Base-by-base conservation (phyloP, 2,797 vertebrate species). In the Brachyalestes nurse region DNA sequence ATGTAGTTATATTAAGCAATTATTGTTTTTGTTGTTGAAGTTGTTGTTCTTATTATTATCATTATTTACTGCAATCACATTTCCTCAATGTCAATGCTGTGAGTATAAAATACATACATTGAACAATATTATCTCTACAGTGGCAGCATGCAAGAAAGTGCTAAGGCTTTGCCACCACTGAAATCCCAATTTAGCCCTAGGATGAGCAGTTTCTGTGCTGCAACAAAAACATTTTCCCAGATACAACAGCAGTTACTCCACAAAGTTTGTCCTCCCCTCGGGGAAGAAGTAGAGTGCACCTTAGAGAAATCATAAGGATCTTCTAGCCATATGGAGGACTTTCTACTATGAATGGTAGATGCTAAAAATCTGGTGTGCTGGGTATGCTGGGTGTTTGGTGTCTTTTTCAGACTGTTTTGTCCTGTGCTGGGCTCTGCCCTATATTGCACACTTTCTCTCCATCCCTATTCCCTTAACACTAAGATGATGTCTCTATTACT, bases 401-500 rank as follows among this genome's bases (percentile, higher is more conserved):
- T 38, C 6, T 19, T 66, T 62, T 49, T 47, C 3, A 51, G 12
- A 78, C 19, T 64, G 19, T 42, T 72, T 53, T 51, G 38, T 49
- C 62, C 34, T 47, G 0, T 2, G 5, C 17, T 80, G 49, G 34
- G 71, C 61, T 23, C 38, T 74, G 61, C 12, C 70, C 71, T 21
- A 49, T 51, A 58, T 51, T 51, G 51, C 53, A 74, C 4, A 40
- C 25, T 53, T 71, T 58, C 45, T n/a, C 45, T 62, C 55, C 16
- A 28, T 17, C 25, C 21, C 66, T 76, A 64, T 76, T 71, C 66
- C 45, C 57, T 76, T 47, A 81, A 17, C 69, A 60, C 28, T 58
- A 55, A 14, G 73, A 71, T 70, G 64, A 19, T 53, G 38, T 72
- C 75, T 75, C 65, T 21, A 76, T 76, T 71, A 62, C 73, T 51